Conservation (phyloP, 2,888 invertebrate species). For the Liodrosophila aerea region DNA sequence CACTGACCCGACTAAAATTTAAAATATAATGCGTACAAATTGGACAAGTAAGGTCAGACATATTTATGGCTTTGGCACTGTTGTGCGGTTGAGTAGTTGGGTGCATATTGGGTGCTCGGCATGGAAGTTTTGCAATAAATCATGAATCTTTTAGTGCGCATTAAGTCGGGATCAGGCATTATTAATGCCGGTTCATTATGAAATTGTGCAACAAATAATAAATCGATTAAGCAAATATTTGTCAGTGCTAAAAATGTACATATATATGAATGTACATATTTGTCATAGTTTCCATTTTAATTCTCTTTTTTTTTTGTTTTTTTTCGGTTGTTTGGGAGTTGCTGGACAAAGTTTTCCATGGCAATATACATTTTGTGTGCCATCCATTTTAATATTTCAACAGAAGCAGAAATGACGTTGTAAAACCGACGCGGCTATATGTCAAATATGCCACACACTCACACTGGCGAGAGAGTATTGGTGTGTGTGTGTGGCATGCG, state of each 20-base stretch:
- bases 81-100: no score
- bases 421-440: conserved; percentile 77
- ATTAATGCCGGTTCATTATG: conserved; percentile 72
- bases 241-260: conserved; percentile 59
- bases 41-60: background rate
- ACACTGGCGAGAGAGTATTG: background rate
- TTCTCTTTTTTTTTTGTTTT: conserved; percentile 5
- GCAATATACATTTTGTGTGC: conserved; percentile 61
- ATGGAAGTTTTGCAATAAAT: conserved; percentile 1
- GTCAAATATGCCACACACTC: conserved; percentile 65
- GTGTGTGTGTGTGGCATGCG: conserved; percentile 12
- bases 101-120: no score
- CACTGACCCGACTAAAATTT: conserved; percentile 1
- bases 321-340: conserved; percentile 1
- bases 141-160: conserved; percentile 42
- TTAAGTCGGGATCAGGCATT: conserved; percentile 51
- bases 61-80: no score
- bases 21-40: background rate
- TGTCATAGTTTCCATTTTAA: conserved; percentile 42
- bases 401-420: conserved; percentile 77
- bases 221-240: conserved; percentile 77
- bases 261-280: conserved; percentile 38
- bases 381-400: conserved; percentile 75
- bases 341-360: conserved; percentile 21
- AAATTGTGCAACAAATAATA: conserved; percentile 73